phyloP scores from a whole-genome alignment of 2,888 invertebrate species.

The Tenthredo livida region DNA sequence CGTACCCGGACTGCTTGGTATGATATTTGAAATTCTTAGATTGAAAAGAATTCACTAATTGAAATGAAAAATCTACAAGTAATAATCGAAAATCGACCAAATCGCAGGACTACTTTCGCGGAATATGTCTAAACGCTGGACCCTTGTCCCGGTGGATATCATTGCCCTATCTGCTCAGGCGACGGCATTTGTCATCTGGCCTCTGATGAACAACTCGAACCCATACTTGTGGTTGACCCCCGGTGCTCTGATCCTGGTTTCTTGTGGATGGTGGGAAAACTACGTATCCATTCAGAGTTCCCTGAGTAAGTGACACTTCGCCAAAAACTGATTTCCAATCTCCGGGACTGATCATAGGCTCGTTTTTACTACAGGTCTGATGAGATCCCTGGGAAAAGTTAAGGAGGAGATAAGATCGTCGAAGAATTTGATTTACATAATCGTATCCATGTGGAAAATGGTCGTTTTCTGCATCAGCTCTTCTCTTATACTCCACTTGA shows the following conservation, averaged over 20 bases:
- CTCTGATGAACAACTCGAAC: not conserved
- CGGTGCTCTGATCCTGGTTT: not conserved
- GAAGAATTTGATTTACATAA: not conserved
- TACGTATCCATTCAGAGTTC: not conserved
- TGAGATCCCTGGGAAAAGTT: not conserved
- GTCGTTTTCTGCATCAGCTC: not conserved
- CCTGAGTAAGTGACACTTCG: not conserved
- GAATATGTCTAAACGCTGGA: not conserved
- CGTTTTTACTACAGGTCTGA: not conserved
- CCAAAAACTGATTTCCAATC: not conserved
- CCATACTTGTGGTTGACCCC: not conserved
- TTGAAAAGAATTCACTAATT: not conserved
- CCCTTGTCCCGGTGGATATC: not conserved
- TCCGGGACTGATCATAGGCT: not conserved
- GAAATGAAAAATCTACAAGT: not conserved
- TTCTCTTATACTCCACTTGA: not conserved
- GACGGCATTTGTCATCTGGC: not conserved
- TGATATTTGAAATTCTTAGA: not conserved
- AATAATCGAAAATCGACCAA: not conserved
- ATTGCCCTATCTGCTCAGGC: not conserved
- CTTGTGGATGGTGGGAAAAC: conserved; percentile 10
- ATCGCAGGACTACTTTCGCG: not conserved
- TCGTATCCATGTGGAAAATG: not conserved
- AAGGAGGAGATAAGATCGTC: not conserved
- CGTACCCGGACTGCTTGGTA: not conserved